These are phyloP conservation scores for Centruroides sculpturatus DNA, from an alignment of 1,140 invertebrate genomes.

Conservation along the genomic window DNA sequence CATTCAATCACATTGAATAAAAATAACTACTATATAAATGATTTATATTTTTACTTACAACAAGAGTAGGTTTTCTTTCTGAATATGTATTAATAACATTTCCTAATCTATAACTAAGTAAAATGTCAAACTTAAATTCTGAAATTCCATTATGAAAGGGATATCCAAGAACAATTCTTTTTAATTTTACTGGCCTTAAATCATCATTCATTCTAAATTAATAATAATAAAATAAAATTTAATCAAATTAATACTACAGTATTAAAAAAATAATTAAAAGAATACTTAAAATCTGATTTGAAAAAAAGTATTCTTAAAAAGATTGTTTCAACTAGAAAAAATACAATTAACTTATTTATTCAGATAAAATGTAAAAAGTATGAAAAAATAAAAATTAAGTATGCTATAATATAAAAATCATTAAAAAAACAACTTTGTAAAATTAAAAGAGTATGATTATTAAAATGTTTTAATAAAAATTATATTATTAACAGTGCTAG, in stretches of 20 bases:
- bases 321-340: too few species aligned
- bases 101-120: slow-evolving; percentile 54
- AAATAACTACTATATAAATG: background rate
- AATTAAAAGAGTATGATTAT: too few species aligned
- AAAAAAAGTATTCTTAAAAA: too few species aligned
- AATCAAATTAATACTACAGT: background rate
- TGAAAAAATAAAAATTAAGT: too few species aligned
- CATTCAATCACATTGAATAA: background rate
- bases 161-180: slow-evolving; percentile 55
- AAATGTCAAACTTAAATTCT: slow-evolving; percentile 60
- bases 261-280: too few species aligned
- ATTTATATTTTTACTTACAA: slow-evolving; percentile 30
- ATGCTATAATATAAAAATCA: too few species aligned
- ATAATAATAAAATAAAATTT: background rate
- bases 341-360: too few species aligned
- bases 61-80: slow-evolving; percentile 53
- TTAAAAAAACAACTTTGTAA: too few species aligned
- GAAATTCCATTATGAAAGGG: slow-evolving; percentile 32
- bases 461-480: too few species aligned
- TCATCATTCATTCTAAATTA: slow-evolving; percentile 46
- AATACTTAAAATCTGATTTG: too few species aligned
- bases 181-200: slow-evolving; percentile 52
- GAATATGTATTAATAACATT: slow-evolving; percentile 52
- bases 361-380: too few species aligned
- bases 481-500: too few species aligned